Conservation (phyloP, 2,113 vertebrate genomes). For the Myrmecophaga tridactyla region DNA sequence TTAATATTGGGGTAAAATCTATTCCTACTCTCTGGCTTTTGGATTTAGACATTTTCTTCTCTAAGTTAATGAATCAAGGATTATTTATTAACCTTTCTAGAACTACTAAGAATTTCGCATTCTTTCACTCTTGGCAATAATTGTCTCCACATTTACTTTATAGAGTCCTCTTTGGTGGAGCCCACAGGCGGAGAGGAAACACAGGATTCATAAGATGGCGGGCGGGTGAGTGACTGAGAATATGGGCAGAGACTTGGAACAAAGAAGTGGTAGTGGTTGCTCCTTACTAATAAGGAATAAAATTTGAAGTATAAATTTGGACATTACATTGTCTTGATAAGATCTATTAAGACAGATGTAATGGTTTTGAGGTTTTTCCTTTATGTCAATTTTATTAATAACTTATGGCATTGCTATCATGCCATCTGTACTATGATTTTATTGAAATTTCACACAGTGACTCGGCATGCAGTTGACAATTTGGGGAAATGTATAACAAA, state of each 20-base stretch:
- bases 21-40: not conserved
- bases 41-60: constrained; percentile 22
- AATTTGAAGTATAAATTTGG: not conserved
- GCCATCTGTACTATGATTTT: not conserved
- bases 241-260: constrained; percentile 2
- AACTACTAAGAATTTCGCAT: not conserved
- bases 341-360: not conserved
- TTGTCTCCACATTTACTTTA: constrained; percentile 69
- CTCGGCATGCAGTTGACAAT: not conserved
- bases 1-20: not conserved
- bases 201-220: constrained; percentile 44
- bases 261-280: not conserved
- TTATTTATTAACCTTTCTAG: constrained; percentile 49
- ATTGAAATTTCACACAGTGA: not conserved
- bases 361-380: not conserved
- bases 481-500: not conserved
- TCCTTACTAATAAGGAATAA: not conserved
- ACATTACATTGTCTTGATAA: not conserved
- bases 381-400: not conserved
- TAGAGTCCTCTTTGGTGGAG: constrained; percentile 56
- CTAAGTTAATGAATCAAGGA: constrained; percentile 6
- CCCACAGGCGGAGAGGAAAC: constrained; percentile 45
- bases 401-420: not conserved
- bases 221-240: constrained; percentile 60
- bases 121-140: constrained; percentile 60